These are phyloP conservation scores for Perognathus longimembris DNA, from an alignment of 2,113 vertebrate genomes.

Conservation along the genomic window DNA sequence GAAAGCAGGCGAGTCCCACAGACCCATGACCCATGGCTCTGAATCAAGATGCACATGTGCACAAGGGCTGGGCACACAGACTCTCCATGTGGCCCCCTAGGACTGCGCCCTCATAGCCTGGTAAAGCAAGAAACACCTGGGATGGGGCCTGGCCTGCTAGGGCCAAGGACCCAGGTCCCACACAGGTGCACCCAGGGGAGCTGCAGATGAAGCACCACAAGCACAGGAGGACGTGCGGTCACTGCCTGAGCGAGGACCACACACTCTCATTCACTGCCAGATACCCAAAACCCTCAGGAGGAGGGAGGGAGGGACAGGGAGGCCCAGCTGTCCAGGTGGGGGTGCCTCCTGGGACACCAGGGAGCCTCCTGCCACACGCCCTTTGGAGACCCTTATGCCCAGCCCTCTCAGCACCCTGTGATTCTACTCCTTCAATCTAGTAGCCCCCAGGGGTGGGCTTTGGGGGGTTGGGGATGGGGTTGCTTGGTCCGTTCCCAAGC, in stretches of 20 bases:
- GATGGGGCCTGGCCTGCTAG: not conserved
- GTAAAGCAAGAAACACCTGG: too few species aligned
- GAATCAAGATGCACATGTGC: not conserved
- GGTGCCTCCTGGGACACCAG: rapidly evolving
- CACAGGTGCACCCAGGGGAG: too few species aligned
- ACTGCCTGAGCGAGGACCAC: not conserved
- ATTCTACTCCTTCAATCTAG: not conserved
- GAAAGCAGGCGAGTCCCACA: not conserved
- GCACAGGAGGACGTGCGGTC: not conserved
- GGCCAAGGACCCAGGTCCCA: not conserved
- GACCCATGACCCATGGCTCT: not conserved
- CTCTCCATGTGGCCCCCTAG: too few species aligned
- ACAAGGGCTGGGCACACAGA: not conserved
- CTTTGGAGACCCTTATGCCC: not conserved
- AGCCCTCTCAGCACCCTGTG: not conserved
- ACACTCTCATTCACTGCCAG: not conserved
- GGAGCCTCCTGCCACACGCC: rapidly evolving
- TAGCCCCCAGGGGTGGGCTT: not conserved
- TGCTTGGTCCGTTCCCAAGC: not conserved
- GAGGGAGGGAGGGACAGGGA: not conserved
- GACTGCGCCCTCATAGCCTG: too few species aligned
- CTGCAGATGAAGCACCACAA: too few species aligned
- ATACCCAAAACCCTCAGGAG: not conserved
- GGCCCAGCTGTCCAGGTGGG: rapidly evolving
- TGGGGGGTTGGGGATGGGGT: not conserved